Percentiles rank a stretch among this genome's conserved stretches.
These are phyloP conservation scores for Caenorhabditis latens DNA, from an alignment of 1,140 invertebrate genomes.

Conservation along the genomic window DNA sequence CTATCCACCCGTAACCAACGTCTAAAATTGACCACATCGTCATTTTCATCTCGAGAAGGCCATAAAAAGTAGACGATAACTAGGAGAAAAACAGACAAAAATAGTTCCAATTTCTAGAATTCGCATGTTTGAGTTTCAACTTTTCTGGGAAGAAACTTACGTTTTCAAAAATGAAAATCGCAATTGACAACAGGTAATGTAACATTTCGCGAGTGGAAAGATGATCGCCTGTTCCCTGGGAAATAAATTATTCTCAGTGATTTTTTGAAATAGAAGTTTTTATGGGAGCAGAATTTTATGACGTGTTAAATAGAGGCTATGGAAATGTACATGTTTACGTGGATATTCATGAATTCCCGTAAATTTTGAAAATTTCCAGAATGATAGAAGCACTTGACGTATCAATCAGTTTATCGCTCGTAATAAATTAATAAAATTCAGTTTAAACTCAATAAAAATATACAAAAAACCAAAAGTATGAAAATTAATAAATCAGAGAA, in stretches of 20 bases:
- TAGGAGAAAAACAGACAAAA: background rate
- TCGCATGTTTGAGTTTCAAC: background rate
- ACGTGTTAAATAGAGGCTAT: too few relatives aligned
- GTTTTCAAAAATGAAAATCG: constrained; percentile 18
- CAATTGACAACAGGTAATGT: constrained; percentile 41
- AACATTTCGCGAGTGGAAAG: background rate
- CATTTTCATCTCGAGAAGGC: background rate
- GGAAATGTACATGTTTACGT: too few relatives aligned
- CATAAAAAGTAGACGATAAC: background rate
- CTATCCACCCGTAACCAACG: background rate
- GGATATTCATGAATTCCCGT: too few relatives aligned
- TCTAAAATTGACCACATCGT: background rate
- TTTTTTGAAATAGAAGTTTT: constrained; percentile 1
- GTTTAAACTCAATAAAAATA: background rate
- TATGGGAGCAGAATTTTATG: background rate
- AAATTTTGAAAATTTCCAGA: too few relatives aligned
- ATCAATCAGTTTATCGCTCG: too few relatives aligned
- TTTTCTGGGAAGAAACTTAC: background rate
- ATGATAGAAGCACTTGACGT: too few relatives aligned
- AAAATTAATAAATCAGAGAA: constrained; percentile 25
- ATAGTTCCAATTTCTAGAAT: background rate
- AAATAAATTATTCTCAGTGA: too few relatives aligned
- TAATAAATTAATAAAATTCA: background rate
- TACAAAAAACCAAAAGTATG: background rate
- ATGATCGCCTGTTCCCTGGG: too few relatives aligned